Evolutionary conservation across 2,113 vertebrate species (phyloP).

Genomic region (Aphyosemion australe): DNA sequence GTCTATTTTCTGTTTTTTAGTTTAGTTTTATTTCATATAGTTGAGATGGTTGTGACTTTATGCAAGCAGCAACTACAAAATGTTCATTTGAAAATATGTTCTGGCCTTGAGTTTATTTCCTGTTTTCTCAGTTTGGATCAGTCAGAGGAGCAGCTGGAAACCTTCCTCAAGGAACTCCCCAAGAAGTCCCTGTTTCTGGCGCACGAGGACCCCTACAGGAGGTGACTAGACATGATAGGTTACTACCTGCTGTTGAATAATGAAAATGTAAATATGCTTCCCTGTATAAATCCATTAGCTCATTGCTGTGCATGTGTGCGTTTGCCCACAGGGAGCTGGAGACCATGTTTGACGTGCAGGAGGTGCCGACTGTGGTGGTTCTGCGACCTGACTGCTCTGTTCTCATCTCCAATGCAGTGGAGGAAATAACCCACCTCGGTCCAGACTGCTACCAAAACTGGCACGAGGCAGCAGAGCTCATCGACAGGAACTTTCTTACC

Average conservation of each 20-base stretch:
- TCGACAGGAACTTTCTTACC: slow-evolving; percentile 87
- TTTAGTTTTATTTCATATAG: too few species aligned
- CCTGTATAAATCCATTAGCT: slow-evolving; percentile 24
- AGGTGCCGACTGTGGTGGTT: slow-evolving; percentile 87
- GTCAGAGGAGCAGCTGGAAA: slow-evolving; percentile 80
- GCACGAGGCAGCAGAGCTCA: slow-evolving; percentile 86
- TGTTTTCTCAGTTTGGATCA: slow-evolving; percentile 74
- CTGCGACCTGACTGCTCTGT: slow-evolving; percentile 86
- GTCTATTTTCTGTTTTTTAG: too few species aligned
- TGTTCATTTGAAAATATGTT: too few species aligned
- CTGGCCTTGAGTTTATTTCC: background rate
- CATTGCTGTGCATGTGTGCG: slow-evolving; percentile 7
- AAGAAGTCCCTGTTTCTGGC: slow-evolving; percentile 86
- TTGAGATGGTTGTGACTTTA: too few species aligned
- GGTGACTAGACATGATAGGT: slow-evolving; percentile 61
- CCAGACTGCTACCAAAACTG: slow-evolving; percentile 86
- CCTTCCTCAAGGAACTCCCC: slow-evolving; percentile 86
- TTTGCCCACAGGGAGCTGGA: slow-evolving; percentile 82
- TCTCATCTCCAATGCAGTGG: slow-evolving; percentile 80
- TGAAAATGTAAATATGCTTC: slow-evolving; percentile 47
- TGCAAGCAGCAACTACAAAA: too few species aligned
- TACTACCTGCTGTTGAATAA: slow-evolving; percentile 48
- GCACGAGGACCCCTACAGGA: slow-evolving; percentile 84
- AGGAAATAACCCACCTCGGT: slow-evolving; percentile 82
- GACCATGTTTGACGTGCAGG: slow-evolving; percentile 80